Conservation (phyloP, 2,113 vertebrate genomes). For the Hemiprocne comata region DNA sequence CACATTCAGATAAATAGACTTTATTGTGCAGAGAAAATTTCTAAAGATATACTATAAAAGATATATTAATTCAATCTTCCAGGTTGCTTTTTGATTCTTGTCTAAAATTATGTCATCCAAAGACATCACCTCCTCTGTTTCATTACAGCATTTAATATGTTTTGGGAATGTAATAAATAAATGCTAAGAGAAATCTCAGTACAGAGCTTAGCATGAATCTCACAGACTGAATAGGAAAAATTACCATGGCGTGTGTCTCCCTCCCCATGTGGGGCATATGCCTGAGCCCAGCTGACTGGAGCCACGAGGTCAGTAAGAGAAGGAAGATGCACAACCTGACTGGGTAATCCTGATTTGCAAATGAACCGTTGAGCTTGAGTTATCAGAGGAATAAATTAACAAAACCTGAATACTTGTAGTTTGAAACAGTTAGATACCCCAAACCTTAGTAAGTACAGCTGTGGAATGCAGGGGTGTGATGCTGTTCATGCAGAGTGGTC, state of each 20-base stretch:
- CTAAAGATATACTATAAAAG: neutral
- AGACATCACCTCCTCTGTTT: neutral
- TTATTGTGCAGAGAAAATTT: neutral
- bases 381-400: neutral
- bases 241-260: neutral
- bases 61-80: neutral
- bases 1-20: neutral
- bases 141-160: neutral
- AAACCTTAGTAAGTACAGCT: neutral
- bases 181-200: neutral
- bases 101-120: neutral
- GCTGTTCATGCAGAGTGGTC: neutral
- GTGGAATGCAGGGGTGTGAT: neutral
- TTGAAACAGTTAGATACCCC: neutral
- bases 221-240: neutral
- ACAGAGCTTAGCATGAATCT: neutral
- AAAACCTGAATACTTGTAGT: neutral
- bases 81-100: neutral
- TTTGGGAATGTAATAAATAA: neutral
- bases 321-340: neutral
- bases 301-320: fast-evolving
- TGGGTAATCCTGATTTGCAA: neutral
- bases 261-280: neutral
- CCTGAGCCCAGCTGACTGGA: neutral
- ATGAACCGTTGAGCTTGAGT: neutral